Percentiles rank a stretch among this genome's conserved stretches.
These are phyloP conservation scores for Drosophila helvetica DNA, from an alignment of 2,888 invertebrate species.

Conservation along the genomic window DNA sequence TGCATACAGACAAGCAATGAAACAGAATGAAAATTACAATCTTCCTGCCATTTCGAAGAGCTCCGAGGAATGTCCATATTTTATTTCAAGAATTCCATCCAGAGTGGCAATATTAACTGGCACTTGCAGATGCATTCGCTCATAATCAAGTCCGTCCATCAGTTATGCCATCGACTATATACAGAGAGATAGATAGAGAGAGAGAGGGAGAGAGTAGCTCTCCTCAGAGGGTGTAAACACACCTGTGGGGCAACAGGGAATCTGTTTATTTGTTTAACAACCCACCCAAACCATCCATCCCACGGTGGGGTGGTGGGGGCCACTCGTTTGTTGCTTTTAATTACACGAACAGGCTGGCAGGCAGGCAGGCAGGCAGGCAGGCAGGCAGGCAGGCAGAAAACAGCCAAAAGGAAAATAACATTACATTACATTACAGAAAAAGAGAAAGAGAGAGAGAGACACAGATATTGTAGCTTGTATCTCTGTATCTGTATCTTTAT, in stretches of 20 bases:
- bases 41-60: no score
- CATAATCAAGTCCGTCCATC: conserved; percentile 36
- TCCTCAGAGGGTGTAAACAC: not conserved
- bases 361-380: not conserved
- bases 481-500: conserved; percentile 30
- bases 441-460: no score
- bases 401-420: conserved; percentile 37
- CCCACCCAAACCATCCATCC: conserved; percentile 23
- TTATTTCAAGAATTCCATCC: not conserved
- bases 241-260: conserved; percentile 35
- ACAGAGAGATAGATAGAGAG: not conserved
- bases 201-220: not conserved
- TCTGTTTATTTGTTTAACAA: conserved; percentile 64
- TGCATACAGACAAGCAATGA: no score
- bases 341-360: conserved; percentile 58
- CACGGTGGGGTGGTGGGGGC: conserved; percentile 45
- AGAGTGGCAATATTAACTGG: conserved; percentile 33
- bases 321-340: conserved; percentile 74
- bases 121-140: conserved; percentile 42
- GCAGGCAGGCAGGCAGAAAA: conserved; percentile 7
- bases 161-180: conserved; percentile 16
- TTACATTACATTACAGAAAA: conserved; percentile 24
- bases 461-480: conserved; percentile 32
- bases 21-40: no score
- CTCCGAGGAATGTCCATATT: no score